Evolutionary conservation across 2,113 vertebrate genomes (phyloP), one percentile per base, ranked within the genome.

Genomic region (Orientallactaga bullata): DNA sequence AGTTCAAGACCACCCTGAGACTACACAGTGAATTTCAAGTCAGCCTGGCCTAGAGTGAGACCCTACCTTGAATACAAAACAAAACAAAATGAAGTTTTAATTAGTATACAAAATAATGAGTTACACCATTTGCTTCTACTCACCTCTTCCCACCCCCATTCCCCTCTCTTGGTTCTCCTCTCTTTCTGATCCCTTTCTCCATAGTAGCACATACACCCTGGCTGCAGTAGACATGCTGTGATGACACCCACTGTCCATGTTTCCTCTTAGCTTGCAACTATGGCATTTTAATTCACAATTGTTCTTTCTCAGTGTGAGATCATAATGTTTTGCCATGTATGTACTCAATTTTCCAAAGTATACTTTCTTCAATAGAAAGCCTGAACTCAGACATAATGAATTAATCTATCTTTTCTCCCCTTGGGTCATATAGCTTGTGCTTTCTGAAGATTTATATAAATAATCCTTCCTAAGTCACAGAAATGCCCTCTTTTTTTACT

Each of bases 351-450:
- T 35, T 60, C 12, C 68, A 81, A 81, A 37, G 13, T 55, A 71
- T 77, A 21, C 26, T 85, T n/a, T 69, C 32, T 37, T 89, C 9
- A 93, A 37, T 18, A 21, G 51, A 86, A 90, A 86, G 9, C 23
- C 61, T 90, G 51, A 55, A 69, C 80, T 81, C 65, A 71, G 6
- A 42, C 65, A 35, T 42, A 93, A 66, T 78, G 4, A 35, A 85
- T 35, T 69, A 24, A 26, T 42, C 61, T 42, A 30, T 4, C 13
- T 77, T 58, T 86, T 42, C 24, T 26, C 24, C 10, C 3, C 17
- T 35, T 82, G 86, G n/a, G 28, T 90, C 90, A 83, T 47, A 39
- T 47, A 39, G 65, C n/a, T 93, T 93, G n/a, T 90, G 65, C 15
- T 77, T 55, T 86, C 68, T 85, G 61, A 93, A 47, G 24, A 87